These are phyloP conservation scores for Crocodylus rhombifer DNA, from an alignment of 2,797 vertebrate species.

Conservation along the genomic window DNA sequence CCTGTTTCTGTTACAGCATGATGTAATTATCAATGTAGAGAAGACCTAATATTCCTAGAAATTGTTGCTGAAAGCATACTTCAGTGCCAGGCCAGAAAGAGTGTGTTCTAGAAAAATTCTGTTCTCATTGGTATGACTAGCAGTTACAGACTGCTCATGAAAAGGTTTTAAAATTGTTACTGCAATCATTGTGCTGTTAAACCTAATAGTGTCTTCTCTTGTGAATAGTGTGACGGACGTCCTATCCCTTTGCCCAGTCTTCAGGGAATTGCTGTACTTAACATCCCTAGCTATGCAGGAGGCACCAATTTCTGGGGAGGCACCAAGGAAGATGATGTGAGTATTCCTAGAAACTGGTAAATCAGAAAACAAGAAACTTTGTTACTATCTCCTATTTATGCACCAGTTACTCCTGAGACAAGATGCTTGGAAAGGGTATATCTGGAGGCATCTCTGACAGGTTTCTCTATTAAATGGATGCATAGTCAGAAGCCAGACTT, in stretches of 20 bases:
- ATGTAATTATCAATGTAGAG: background rate
- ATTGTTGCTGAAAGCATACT: background rate
- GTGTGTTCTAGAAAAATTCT: background rate
- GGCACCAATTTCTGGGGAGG: slow-evolving; percentile 99
- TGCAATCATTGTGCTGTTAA: background rate
- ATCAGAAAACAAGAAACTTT: background rate
- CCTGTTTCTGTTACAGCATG: background rate
- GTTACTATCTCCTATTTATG: slow-evolving; percentile 1
- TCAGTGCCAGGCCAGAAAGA: background rate
- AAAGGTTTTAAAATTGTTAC: background rate
- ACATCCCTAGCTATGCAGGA: slow-evolving; percentile 97
- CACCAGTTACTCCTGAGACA: background rate
- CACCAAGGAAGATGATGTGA: slow-evolving; percentile 96
- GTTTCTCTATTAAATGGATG: background rate
- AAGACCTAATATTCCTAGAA: background rate
- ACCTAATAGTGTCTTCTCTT: background rate
- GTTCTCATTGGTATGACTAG: background rate
- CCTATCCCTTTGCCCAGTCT: slow-evolving; percentile 95
- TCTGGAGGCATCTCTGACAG: background rate
- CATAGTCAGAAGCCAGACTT: background rate
- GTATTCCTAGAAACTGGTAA: slow-evolving; percentile 55
- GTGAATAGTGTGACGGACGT: slow-evolving; percentile 90
- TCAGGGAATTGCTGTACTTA: slow-evolving; percentile 96
- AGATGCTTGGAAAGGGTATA: background rate
- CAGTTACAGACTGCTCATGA: background rate